These are phyloP conservation scores for Pachycephala philippinensis DNA, from an alignment of 2,113 vertebrate species.

Conservation along the genomic window DNA sequence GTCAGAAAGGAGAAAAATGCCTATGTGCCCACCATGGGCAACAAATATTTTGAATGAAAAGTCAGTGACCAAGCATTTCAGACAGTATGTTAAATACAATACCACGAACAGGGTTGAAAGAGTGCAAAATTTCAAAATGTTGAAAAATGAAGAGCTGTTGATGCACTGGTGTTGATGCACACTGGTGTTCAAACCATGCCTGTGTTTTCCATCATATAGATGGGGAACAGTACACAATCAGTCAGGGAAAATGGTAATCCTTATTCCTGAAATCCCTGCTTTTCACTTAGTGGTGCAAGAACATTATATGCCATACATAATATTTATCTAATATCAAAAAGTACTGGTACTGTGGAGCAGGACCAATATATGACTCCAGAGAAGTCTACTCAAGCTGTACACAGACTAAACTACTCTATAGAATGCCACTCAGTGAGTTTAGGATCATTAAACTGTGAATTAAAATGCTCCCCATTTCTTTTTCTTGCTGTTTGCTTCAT, in stretches of 20 bases:
- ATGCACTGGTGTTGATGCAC: neutral
- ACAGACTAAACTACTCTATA: neutral
- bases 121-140: neutral
- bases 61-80: neutral
- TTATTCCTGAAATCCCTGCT: neutral
- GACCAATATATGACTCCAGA: neutral
- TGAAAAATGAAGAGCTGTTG: neutral
- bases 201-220: neutral
- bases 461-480: neutral
- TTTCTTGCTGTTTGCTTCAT: neutral
- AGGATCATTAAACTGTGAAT: neutral
- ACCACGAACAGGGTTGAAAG: neutral
- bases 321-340: neutral
- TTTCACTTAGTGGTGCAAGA: neutral
- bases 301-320: neutral
- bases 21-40: neutral
- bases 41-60: neutral
- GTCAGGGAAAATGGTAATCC: neutral
- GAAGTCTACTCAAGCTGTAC: neutral
- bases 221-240: neutral
- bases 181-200: neutral
- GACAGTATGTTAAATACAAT: neutral
- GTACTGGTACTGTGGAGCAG: neutral
- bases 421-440: neutral
- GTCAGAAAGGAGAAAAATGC: neutral